Evolutionary conservation across 1,140 invertebrate species (phyloP).

Genomic region (Pseudomyrmex sp.): DNA sequence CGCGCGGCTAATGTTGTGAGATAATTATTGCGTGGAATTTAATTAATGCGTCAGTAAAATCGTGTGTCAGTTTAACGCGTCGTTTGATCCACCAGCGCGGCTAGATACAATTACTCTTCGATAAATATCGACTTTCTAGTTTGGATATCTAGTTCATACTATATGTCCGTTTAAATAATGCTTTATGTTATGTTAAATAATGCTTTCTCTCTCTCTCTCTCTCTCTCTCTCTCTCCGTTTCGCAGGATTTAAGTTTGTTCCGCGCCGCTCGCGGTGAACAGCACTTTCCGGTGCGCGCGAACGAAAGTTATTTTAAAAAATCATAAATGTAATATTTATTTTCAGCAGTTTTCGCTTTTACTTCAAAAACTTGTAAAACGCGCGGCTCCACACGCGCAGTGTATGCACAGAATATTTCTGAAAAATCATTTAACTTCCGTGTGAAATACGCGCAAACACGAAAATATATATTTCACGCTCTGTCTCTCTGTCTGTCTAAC

Average conservation of each 20-base stretch:
- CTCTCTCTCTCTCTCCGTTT: no score
- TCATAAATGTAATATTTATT: no score
- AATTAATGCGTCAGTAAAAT: constrained; percentile 32
- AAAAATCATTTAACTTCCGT: no score
- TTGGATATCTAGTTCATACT: neutral
- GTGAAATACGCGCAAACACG: neutral
- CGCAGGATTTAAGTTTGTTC: neutral
- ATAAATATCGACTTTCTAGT: constrained; percentile 22
- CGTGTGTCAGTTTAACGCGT: neutral
- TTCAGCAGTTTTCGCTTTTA: no score
- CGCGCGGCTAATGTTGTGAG: neutral
- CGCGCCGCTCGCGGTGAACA: no score
- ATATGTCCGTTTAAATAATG: neutral
- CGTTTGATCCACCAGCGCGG: neutral
- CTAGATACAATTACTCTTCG: constrained; percentile 2
- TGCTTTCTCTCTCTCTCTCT: no score
- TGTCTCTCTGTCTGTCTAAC: neutral
- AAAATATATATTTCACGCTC: neutral
- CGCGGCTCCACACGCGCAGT: no score
- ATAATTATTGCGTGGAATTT: constrained; percentile 32
- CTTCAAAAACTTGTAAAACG: no score
- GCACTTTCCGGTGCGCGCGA: no score
- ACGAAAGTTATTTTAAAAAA: no score
- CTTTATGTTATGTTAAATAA: no score
- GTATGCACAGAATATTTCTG: no score